phyloP scores from a whole-genome alignment of 2,797 vertebrate genomes.

The Calcarius lapponicus region DNA sequence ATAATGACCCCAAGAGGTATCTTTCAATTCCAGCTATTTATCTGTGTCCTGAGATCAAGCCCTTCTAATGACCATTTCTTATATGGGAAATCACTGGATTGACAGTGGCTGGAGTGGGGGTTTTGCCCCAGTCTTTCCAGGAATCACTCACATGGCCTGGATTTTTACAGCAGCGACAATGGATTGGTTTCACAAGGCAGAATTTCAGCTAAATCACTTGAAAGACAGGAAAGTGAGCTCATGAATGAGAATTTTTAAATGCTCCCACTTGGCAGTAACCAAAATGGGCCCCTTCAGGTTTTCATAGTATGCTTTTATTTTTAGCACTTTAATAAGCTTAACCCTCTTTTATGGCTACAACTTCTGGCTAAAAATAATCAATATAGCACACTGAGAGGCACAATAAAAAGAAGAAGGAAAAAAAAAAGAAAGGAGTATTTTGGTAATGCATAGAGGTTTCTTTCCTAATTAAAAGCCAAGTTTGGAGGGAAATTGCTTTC shows the following conservation, averaged over 20 bases:
- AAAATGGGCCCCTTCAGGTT: slow-evolving; percentile 33
- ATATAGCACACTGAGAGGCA: not conserved
- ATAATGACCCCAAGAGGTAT: not conserved
- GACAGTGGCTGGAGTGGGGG: not conserved
- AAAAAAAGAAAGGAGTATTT: not conserved
- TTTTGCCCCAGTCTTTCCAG: not conserved
- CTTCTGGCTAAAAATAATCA: slow-evolving; percentile 32
- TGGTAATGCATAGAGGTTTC: not conserved
- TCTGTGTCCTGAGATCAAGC: not conserved
- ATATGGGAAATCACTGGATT: not conserved
- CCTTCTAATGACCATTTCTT: not conserved
- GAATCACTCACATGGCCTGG: not conserved
- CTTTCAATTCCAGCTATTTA: not conserved
- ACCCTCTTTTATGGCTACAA: not conserved
- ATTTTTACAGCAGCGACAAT: not conserved
- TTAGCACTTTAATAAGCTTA: slow-evolving; percentile 43
- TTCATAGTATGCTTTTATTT: slow-evolving; percentile 10
- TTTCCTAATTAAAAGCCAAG: slow-evolving; percentile 33
- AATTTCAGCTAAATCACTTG: not conserved
- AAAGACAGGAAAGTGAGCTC: not conserved
- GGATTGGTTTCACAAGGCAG: not conserved
- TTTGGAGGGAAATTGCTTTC: slow-evolving; percentile 1
- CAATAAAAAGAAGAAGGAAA: not conserved
- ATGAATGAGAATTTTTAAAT: not conserved
- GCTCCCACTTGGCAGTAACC: slow-evolving; percentile 1